Evolutionary conservation across 2,888 invertebrate genomes (phyloP), one percentile per base, ranked within the genome.

Genomic region (Athrips mouffetella): DNA sequence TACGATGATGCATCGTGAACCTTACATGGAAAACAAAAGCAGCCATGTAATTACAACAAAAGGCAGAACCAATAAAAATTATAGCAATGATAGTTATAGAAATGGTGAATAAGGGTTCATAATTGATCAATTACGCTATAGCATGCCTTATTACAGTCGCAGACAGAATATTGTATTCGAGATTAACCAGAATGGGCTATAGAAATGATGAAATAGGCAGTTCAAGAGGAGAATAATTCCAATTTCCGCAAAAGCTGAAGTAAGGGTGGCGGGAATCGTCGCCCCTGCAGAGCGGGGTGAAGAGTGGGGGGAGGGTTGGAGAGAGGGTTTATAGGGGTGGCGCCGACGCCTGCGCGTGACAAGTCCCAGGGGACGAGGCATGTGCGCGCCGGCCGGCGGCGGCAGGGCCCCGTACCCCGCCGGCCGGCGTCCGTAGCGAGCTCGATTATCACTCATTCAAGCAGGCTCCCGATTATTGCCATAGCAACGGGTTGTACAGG

Each of bases 241-340:
- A 80, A 87, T 85, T 84, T 85, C 80, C 80, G 83, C 80, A 77
- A 82, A 81, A 80, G 78, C 76, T 66, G 67, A 69, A 58, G 67
- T 70, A 67, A 73, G 80, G 80, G 76, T 73, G 69, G 70, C 53
- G 52, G 48, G 61, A 58, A 59, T 58, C 61, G 66, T 70, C 62
- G 67, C 73, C 77, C 79, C 80, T 80, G 77, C 76, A 76, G 68
- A 71, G 77, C 60, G 80, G 81, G 57, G 65, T 52, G 42, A 52
- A 37, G 50, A 45, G 56, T 53, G 53, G 54, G 62, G 58, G 54
- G 54, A 53, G 45, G 58, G 49, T 60, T 51, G 62, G 50, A 61
- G 49, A 60, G 52, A 59, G 59, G 54, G 59, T 54, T 54, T 50
- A 50, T 52, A 55, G 59, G 71, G 73, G 71, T 65, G 65, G 65